phyloP scores from a whole-genome alignment of 37 sponge, comb jelly and placozoan species.

The Crambe crambe region DNA sequence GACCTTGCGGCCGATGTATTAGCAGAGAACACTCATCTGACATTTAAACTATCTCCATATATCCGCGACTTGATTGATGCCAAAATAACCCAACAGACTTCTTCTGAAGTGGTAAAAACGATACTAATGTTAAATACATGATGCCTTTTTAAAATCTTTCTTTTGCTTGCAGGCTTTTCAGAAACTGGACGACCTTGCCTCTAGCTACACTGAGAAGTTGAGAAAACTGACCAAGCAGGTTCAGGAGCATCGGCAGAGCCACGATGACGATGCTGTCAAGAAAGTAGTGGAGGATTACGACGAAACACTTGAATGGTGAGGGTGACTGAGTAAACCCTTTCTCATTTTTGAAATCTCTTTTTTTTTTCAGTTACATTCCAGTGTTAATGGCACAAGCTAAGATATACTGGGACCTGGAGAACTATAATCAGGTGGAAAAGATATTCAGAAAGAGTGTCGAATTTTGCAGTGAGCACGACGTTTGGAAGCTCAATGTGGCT shows the following conservation, averaged over 20 bases:
- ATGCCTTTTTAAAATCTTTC: neutral
- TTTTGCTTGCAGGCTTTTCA: constrained; percentile 73
- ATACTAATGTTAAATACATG: neutral
- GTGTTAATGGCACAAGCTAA: constrained; percentile 99
- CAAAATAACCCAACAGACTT: constrained; percentile 84
- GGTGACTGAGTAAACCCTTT: neutral
- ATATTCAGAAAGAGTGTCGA: constrained; percentile 97
- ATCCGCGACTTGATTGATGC: constrained; percentile 94
- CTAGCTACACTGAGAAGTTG: constrained; percentile 84
- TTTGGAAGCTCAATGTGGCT: constrained; percentile 97
- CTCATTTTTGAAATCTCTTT: neutral
- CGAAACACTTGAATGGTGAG: constrained; percentile 89
- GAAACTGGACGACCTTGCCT: constrained; percentile 90
- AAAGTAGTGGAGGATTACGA: constrained; percentile 94
- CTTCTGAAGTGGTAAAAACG: constrained; percentile 82
- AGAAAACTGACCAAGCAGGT: constrained; percentile 92
- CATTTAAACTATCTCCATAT: constrained; percentile 86
- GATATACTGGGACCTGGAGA: constrained; percentile 95
- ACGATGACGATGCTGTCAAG: constrained; percentile 93
- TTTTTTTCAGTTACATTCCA: constrained; percentile 87
- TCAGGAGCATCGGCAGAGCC: constrained; percentile 84
- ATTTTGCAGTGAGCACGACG: constrained; percentile 94
- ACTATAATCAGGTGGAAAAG: constrained; percentile 93
- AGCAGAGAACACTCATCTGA: constrained; percentile 95
- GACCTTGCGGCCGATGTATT: constrained; percentile 98